Percentiles rank a stretch among this genome's conserved stretches.
These are phyloP conservation scores for Jacana jacana DNA, from an alignment of 2,113 vertebrate genomes.

Conservation along the genomic window DNA sequence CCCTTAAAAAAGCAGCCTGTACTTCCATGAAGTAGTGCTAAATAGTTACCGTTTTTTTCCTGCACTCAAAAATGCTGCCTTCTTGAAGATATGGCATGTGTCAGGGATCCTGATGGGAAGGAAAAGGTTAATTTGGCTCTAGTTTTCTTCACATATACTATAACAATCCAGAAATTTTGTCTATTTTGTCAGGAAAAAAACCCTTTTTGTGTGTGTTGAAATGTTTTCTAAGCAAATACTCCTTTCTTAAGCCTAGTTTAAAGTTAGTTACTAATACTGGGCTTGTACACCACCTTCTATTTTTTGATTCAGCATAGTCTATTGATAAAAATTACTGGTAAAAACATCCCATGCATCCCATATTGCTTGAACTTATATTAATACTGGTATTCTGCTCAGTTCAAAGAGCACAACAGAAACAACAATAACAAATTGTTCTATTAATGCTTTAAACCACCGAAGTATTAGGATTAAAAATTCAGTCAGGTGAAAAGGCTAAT, in stretches of 20 bases:
- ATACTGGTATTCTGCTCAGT: not conserved
- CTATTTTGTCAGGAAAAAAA: not conserved
- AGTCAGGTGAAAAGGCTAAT: conserved; percentile 62
- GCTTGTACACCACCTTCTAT: not conserved
- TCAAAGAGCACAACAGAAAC: conserved; percentile 1
- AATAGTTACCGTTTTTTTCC: not conserved
- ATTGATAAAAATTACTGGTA: not conserved
- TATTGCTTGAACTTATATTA: not conserved
- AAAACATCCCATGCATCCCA: not conserved
- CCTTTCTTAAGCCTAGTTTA: not conserved
- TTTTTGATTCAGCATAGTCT: not conserved
- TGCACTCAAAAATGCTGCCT: not conserved
- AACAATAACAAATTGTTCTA: conserved; percentile 63
- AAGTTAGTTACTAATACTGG: not conserved
- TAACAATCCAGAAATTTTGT: not conserved
- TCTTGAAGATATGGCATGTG: not conserved
- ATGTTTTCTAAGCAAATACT: not conserved
- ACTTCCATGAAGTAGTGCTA: not conserved
- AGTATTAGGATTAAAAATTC: conserved; percentile 67
- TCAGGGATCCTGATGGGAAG: not conserved
- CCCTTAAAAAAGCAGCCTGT: not conserved
- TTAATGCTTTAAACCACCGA: conserved; percentile 59
- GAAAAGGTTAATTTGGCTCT: not conserved
- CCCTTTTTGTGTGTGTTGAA: not conserved
- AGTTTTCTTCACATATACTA: not conserved